These are phyloP conservation scores for Ernsta delagoae DNA, from an alignment of 2,888 invertebrate genomes.

Conservation along the genomic window DNA sequence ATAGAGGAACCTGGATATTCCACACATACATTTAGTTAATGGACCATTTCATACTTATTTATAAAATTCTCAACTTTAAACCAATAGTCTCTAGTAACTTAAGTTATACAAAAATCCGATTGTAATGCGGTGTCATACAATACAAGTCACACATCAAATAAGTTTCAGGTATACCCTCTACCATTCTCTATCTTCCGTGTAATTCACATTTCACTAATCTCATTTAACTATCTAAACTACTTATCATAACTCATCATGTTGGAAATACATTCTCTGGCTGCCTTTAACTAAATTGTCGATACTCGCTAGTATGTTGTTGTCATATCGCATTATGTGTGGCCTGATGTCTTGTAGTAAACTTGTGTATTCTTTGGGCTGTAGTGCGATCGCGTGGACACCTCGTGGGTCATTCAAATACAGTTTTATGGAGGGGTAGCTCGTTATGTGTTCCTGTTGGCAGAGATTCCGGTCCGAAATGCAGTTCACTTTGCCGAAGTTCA, in stretches of 20 bases:
- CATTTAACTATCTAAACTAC: not conserved
- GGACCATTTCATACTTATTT: no score
- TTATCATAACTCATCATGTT: constrained; percentile 68
- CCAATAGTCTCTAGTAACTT: no score
- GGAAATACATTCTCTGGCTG: constrained; percentile 50
- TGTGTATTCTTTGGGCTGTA: constrained; percentile 58
- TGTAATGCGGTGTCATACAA: no score
- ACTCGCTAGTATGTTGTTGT: constrained; percentile 51
- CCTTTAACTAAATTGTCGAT: constrained; percentile 49
- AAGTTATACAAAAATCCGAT: no score
- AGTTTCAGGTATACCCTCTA: no score
- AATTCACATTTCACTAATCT: not conserved
- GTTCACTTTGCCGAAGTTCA: constrained; percentile 74
- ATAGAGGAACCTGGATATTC: no score
- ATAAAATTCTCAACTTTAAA: no score
- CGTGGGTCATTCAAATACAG: constrained; percentile 63
- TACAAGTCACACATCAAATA: no score
- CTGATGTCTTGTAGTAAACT: constrained; percentile 57
- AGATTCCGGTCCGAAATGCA: constrained; percentile 69
- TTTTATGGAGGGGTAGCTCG: constrained; percentile 68
- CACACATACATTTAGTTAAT: no score
- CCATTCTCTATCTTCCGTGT: not conserved
- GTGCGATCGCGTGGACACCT: constrained; percentile 55
- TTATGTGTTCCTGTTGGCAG: constrained; percentile 72
- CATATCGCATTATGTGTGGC: constrained; percentile 58